Conservation (phyloP, 2,888 invertebrate genomes). For the Unio delphinus region DNA sequence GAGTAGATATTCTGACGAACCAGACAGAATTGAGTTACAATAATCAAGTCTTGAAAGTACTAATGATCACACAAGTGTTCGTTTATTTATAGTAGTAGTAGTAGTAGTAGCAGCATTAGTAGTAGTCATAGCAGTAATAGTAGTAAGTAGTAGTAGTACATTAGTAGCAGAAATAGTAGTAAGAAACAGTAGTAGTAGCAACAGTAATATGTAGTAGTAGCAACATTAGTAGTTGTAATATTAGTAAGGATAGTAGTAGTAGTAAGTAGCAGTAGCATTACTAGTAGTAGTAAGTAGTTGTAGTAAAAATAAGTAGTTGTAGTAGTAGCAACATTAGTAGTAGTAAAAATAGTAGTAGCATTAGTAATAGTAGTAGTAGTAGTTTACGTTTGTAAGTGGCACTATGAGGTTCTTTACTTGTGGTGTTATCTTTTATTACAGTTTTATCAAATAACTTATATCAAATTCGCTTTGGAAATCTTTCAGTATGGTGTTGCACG, state of each 20-base stretch:
- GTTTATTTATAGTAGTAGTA: background rate
- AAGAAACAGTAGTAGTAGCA: background rate
- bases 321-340: background rate
- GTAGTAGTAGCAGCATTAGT: background rate
- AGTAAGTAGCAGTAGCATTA: background rate
- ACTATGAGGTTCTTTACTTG: too few species aligned
- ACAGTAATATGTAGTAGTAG: background rate
- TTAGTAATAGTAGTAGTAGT: background rate
- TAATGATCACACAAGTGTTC: too few species aligned
- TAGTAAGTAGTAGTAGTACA: background rate
- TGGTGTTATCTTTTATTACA: too few species aligned
- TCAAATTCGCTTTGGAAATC: too few species aligned
- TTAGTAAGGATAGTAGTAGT: background rate
- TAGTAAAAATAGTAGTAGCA: background rate
- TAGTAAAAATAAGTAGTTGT: background rate
- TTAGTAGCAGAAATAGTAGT: background rate
- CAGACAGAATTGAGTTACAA: too few species aligned
- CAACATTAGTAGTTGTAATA: background rate
- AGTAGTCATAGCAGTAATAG: background rate
- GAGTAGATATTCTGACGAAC: too few species aligned
- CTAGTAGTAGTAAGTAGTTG: background rate
- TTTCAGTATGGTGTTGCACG: too few species aligned
- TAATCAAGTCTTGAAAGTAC: too few species aligned
- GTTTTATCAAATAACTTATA: too few species aligned
- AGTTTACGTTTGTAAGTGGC: background rate